These are phyloP conservation scores for Megaceryle torquata DNA, from an alignment of 2,113 vertebrate species.

Conservation along the genomic window DNA sequence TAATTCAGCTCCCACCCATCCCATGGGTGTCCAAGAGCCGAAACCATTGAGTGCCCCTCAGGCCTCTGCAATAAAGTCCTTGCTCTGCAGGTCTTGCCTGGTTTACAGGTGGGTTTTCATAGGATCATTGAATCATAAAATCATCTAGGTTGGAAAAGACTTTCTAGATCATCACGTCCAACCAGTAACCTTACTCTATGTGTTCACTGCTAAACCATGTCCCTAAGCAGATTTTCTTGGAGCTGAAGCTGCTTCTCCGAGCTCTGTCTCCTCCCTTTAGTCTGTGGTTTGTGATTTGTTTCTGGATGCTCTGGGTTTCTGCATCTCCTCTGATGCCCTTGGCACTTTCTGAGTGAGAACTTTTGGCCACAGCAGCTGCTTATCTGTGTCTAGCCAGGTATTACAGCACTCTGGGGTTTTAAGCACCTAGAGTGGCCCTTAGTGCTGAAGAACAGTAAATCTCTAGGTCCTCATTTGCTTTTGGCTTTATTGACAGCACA, in stretches of 20 bases:
- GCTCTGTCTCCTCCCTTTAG: not conserved
- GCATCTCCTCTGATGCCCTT: not conserved
- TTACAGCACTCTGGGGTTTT: not conserved
- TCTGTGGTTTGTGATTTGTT: not conserved
- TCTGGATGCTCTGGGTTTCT: not conserved
- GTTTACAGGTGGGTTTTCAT: not conserved
- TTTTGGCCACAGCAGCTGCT: not conserved
- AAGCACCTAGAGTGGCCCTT: not conserved
- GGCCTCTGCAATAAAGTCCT: not conserved
- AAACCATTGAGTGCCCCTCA: not conserved
- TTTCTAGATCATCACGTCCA: no score
- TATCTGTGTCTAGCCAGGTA: not conserved
- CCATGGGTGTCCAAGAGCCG: not conserved
- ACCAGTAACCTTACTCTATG: no score
- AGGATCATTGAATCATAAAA: no score
- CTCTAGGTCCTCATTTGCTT: not conserved
- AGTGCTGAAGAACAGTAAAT: not conserved
- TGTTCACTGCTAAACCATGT: no score
- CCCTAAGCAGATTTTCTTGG: not conserved
- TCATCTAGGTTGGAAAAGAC: no score
- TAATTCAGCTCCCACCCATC: not conserved
- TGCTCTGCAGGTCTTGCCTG: not conserved
- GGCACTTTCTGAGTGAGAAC: not conserved
- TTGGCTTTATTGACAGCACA: fast-evolving
- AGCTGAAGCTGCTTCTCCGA: not conserved